Conservation (phyloP, 2,888 invertebrate genomes). For the Platycnemis pennipes region DNA sequence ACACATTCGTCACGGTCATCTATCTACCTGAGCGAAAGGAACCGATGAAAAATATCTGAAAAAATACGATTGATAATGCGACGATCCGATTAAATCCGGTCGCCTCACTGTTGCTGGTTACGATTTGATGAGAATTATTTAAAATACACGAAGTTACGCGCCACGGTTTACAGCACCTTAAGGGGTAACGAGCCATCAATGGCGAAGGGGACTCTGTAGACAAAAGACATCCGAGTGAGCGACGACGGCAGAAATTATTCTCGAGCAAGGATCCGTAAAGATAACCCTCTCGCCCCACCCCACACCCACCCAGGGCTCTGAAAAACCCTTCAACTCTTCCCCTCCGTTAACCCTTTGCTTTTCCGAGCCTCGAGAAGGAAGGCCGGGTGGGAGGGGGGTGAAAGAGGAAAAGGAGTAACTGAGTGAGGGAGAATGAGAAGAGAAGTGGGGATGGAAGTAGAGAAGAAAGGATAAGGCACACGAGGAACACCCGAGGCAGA, state of each 20-base stretch:
- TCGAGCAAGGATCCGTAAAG: slow-evolving; percentile 26
- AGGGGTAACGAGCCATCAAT: slow-evolving; percentile 17
- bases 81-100: background rate
- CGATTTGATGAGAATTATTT: background rate
- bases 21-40: no score
- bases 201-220: background rate
- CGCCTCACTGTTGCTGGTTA: background rate
- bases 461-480: background rate
- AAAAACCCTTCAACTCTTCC: background rate
- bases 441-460: background rate
- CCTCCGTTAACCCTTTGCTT: background rate
- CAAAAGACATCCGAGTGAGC: background rate
- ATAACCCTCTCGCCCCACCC: background rate
- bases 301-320: background rate
- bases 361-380: background rate
- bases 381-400: background rate
- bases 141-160: background rate
- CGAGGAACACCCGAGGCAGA: background rate
- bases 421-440: background rate
- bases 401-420: background rate
- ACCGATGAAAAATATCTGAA: no score
- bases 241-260: slow-evolving; percentile 29
- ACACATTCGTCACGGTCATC: no score
- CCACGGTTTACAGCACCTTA: background rate
- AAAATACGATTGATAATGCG: no score